Evolutionary conservation across 2,888 invertebrate species (phyloP).

Genomic region (Eristalis tenax): DNA sequence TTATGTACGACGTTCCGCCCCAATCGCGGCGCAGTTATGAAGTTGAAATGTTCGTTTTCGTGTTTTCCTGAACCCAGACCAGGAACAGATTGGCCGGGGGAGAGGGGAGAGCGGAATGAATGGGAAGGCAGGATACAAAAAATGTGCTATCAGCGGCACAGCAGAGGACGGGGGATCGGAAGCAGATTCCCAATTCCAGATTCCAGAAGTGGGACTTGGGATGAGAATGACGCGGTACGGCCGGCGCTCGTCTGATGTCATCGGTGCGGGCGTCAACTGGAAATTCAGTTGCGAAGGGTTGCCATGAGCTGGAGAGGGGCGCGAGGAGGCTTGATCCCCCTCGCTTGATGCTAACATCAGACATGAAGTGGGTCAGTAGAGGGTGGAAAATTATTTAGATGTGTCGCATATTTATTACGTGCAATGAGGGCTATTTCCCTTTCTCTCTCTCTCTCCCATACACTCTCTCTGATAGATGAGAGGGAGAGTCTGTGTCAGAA

Average conservation of each 20-base stretch:
- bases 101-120: neutral
- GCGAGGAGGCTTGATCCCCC: neutral
- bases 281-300: slow-evolving; percentile 47
- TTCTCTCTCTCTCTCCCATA: no score
- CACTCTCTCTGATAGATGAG: neutral
- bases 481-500: neutral
- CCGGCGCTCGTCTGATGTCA: slow-evolving; percentile 38
- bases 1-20: slow-evolving; percentile 9
- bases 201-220: neutral
- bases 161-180: neutral
- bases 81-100: neutral
- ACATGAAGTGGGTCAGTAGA: slow-evolving; percentile 69
- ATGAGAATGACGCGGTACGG: slow-evolving; percentile 39
- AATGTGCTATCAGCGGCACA: slow-evolving; percentile 18
- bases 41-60: neutral
- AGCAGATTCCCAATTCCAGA: neutral
- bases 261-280: slow-evolving; percentile 55
- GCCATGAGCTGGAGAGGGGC: neutral
- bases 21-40: neutral
- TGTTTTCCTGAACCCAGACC: neutral
- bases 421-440: slow-evolving; percentile 3
- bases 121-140: slow-evolving; percentile 1
- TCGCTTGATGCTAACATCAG: slow-evolving; percentile 4
- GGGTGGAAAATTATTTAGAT: slow-evolving; percentile 49
- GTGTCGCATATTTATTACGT: slow-evolving; percentile 41